Conservation (phyloP, 2,888 invertebrate species). For the Scrobipalpa atriplicella region DNA sequence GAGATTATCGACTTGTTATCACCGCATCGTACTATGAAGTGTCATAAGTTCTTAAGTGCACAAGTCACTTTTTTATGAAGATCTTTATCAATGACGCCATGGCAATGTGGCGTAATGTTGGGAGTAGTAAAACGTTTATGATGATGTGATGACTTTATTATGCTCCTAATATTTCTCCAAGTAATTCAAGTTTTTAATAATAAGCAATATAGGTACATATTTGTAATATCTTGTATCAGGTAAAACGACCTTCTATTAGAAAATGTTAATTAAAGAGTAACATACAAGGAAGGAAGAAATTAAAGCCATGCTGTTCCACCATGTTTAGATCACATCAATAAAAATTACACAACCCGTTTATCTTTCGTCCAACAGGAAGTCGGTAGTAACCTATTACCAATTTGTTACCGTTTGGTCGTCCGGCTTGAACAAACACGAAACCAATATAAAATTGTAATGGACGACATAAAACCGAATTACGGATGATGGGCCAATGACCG, state of each 20-base stretch:
- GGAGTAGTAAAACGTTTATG: no score
- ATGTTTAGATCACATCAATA: constrained; percentile 14
- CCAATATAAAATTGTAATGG: constrained; percentile 33
- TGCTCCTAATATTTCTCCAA: no score
- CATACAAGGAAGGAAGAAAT: constrained; percentile 12
- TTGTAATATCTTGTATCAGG: no score
- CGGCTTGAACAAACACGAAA: constrained; percentile 27
- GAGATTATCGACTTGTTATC: background rate
- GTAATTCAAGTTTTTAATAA: no score
- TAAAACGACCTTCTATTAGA: no score
- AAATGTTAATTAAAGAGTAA: background rate
- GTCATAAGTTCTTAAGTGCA: background rate
- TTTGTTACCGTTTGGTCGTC: constrained; percentile 20
- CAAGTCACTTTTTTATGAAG: no score
- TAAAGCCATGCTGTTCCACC: background rate
- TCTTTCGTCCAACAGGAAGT: constrained; percentile 19
- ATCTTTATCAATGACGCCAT: no score
- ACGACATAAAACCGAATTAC: constrained; percentile 42
- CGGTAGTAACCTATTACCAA: constrained; percentile 9
- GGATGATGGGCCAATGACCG: constrained; percentile 48
- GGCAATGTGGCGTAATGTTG: no score
- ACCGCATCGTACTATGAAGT: background rate
- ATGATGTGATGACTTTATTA: no score
- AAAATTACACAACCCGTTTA: background rate
- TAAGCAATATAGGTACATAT: no score